Evolutionary conservation across 2,888 invertebrate genomes (phyloP).

Genomic region (Acleris cristana): DNA sequence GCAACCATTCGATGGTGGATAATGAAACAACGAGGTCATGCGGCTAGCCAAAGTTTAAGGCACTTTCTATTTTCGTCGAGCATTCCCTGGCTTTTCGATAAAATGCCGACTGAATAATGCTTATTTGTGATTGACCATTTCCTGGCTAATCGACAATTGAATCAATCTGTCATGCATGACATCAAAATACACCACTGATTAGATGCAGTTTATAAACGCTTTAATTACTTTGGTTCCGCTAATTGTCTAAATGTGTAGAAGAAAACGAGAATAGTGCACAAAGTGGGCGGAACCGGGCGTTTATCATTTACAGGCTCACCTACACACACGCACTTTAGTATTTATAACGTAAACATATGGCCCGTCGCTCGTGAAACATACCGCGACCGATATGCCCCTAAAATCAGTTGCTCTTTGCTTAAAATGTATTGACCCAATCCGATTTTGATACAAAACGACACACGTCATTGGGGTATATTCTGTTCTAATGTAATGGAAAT

Average conservation of each 20-base stretch:
- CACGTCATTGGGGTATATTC: background rate
- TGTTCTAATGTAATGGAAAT: background rate
- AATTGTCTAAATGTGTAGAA: constrained; percentile 20
- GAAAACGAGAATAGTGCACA: constrained; percentile 38
- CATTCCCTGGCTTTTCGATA: constrained; percentile 30
- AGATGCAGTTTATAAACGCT: constrained; percentile 3
- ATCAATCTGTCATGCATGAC: constrained; percentile 19
- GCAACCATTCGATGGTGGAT: constrained; percentile 50
- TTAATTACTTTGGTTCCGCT: constrained; percentile 18
- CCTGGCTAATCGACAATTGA: constrained; percentile 16
- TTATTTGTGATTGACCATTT: constrained; percentile 15
- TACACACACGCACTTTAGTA: constrained; percentile 60
- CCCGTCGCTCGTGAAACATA: constrained; percentile 57
- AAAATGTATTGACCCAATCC: background rate
- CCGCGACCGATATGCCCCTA: constrained; percentile 56
- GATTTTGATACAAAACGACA: background rate
- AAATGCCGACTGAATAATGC: constrained; percentile 21
- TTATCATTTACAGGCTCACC: constrained; percentile 64
- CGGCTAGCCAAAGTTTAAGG: constrained; percentile 42
- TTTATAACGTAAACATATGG: constrained; percentile 80
- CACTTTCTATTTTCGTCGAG: constrained; percentile 45
- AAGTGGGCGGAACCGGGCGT: constrained; percentile 76
- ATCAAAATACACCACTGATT: constrained; percentile 2
- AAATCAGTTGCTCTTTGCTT: constrained; percentile 32
- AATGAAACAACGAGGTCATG: constrained; percentile 56